phyloP scores from a whole-genome alignment of 2,888 invertebrate genomes.

The Tenodera sinensis region DNA sequence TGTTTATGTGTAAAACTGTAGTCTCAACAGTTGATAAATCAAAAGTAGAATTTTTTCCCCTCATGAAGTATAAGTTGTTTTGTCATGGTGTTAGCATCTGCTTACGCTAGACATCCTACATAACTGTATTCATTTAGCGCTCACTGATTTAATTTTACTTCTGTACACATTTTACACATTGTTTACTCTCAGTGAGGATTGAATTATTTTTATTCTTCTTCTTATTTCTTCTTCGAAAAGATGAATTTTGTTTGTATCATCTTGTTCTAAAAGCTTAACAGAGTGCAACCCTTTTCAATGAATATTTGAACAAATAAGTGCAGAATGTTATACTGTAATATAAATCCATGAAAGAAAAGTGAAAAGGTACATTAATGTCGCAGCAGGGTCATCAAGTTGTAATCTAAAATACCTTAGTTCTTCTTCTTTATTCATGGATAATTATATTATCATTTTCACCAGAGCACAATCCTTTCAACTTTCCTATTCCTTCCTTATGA shows the following conservation, averaged over 20 bases:
- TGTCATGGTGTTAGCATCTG: background rate
- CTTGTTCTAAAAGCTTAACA: background rate
- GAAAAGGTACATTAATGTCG: background rate
- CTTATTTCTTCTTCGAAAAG: background rate
- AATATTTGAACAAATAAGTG: background rate
- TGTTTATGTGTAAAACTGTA: background rate
- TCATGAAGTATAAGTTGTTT: background rate
- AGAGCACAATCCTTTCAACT: conserved; percentile 3
- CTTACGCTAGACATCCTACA: background rate
- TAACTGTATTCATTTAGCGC: background rate
- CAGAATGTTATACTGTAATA: background rate
- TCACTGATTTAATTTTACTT: background rate
- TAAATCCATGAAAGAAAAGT: background rate
- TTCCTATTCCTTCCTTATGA: background rate
- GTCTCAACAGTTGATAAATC: background rate
- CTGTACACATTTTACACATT: background rate
- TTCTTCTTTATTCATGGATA: background rate
- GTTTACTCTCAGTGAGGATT: background rate
- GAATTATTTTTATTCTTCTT: background rate
- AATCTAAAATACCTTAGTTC: background rate
- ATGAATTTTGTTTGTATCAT: background rate
- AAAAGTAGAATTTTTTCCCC: background rate
- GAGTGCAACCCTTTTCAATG: background rate
- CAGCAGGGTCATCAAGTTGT: background rate
- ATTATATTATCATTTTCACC: background rate